Conservation (phyloP, 1,140 invertebrate species). For the Maniola jurtina region DNA sequence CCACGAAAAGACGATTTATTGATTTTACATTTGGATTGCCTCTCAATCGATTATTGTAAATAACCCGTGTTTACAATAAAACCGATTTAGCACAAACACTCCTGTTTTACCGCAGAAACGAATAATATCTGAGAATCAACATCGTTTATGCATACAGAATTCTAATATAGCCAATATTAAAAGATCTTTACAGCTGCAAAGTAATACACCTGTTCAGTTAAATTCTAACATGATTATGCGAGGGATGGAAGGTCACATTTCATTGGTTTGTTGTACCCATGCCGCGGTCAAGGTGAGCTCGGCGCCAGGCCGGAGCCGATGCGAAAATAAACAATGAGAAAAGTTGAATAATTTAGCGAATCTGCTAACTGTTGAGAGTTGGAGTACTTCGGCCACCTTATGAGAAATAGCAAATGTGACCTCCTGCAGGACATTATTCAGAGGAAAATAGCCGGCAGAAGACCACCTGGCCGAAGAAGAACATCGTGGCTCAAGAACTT, state of each 20-base stretch:
- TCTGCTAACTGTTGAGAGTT: slow-evolving; percentile 43
- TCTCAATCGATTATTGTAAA: neutral
- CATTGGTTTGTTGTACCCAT: slow-evolving; percentile 48
- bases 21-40: neutral
- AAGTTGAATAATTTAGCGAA: slow-evolving; percentile 52
- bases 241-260: slow-evolving; percentile 53
- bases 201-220: slow-evolving; percentile 6
- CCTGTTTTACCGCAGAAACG: neutral
- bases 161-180: slow-evolving; percentile 12
- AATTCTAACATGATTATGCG: slow-evolving; percentile 30
- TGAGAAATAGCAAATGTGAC: no score
- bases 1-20: neutral
- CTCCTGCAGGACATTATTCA: no score
- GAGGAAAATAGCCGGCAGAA: no score
- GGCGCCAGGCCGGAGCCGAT: slow-evolving; percentile 51
- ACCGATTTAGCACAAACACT: neutral
- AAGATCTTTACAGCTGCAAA: slow-evolving; percentile 13
- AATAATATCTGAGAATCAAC: slow-evolving; percentile 6
- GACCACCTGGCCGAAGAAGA: no score
- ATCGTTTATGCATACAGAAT: slow-evolving; percentile 1
- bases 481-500: no score
- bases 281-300: slow-evolving; percentile 63
- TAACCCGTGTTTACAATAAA: neutral
- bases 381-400: no score
- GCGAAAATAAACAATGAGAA: slow-evolving; percentile 56